phyloP scores from a whole-genome alignment of 2,113 vertebrate genomes.

The Engraulis encrasicolus region DNA sequence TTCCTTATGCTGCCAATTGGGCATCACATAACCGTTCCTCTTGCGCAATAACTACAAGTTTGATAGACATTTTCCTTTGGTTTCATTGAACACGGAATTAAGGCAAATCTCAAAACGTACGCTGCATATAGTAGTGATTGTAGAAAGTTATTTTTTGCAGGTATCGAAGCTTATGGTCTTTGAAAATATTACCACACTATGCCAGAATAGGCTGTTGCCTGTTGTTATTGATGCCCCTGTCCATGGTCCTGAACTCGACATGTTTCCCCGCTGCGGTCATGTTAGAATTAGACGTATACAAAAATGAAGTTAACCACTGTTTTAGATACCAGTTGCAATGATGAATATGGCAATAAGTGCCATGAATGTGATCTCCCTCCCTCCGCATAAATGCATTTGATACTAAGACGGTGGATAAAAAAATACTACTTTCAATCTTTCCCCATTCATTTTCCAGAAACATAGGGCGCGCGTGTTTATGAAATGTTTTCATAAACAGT shows the following conservation, averaged over 20 bases:
- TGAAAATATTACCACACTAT: no score
- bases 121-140: no score
- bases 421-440: background rate
- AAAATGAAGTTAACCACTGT: no score
- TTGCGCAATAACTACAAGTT: background rate
- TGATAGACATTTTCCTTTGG: background rate
- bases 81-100: background rate
- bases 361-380: no score
- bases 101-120: background rate
- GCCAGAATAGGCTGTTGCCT: background rate
- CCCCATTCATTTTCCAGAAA: no score
- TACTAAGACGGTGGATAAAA: background rate
- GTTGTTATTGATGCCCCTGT: background rate
- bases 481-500: background rate
- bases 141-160: background rate
- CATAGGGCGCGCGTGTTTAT: no score
- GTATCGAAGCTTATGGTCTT: background rate
- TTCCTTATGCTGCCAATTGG: background rate
- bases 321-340: no score
- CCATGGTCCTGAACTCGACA: conserved; percentile 15
- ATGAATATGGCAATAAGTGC: no score
- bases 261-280: background rate
- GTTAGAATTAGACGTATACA: no score
- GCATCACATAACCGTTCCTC: background rate
- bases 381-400: no score